Evolutionary conservation across 2,797 vertebrate genomes (phyloP).

Genomic region (Falco peregrinus): DNA sequence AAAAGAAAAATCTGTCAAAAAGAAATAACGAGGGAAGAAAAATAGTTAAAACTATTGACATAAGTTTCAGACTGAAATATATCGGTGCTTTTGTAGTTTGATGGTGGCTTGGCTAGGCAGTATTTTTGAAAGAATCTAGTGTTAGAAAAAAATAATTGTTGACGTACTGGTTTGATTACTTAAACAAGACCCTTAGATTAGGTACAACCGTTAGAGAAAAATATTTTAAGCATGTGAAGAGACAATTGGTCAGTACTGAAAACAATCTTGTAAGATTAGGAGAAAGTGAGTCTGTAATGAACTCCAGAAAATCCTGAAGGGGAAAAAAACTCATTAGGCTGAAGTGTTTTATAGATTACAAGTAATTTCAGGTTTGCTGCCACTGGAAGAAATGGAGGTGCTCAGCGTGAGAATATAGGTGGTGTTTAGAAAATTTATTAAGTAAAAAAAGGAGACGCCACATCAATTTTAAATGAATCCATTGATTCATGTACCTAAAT

Average conservation of each 20-base stretch:
- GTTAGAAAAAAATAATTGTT: background rate
- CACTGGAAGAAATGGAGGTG: background rate
- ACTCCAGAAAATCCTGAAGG: constrained; percentile 15
- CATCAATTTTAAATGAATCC: constrained; percentile 23
- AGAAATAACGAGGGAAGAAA: background rate
- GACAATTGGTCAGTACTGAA: background rate
- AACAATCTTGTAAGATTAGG: background rate
- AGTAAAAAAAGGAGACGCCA: background rate
- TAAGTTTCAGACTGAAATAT: background rate
- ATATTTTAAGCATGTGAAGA: background rate
- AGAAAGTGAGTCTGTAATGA: background rate
- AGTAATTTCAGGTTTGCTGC: background rate
- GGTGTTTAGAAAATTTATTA: constrained; percentile 16
- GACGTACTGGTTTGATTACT: background rate
- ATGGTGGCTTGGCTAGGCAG: background rate
- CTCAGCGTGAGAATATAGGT: background rate
- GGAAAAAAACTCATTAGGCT: background rate
- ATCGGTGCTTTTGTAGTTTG: background rate
- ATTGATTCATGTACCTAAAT: constrained; percentile 4
- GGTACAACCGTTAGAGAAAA: background rate
- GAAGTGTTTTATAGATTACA: constrained; percentile 11
- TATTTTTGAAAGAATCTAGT: background rate
- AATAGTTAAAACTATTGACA: background rate
- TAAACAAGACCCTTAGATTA: background rate
- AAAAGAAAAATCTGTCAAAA: background rate